Conservation (phyloP, 92 coral and sea anemone genomes). For the Anthopleura xanthogrammica region DNA sequence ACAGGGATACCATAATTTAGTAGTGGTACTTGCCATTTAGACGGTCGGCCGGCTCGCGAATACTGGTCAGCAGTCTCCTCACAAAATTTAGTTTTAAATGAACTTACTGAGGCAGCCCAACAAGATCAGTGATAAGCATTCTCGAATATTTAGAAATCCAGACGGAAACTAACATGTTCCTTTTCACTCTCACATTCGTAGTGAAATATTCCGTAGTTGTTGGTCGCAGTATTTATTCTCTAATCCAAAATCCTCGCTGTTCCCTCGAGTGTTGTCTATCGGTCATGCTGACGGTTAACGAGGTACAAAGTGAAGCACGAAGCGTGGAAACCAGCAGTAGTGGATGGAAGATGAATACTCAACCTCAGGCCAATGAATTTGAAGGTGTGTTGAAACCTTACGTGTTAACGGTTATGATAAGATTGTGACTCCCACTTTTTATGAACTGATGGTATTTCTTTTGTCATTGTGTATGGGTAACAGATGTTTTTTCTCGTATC, state of each 20-base stretch:
- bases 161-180: not conserved
- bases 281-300: constrained; percentile 1
- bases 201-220: constrained; percentile 11
- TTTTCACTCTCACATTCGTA: not conserved
- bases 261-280: constrained; percentile 16
- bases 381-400: not conserved
- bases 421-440: too few relatives aligned
- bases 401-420: too few relatives aligned
- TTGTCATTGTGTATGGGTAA: not conserved
- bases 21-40: too few relatives aligned
- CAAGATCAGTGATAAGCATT: too few relatives aligned
- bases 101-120: too few relatives aligned
- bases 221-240: not conserved
- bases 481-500: not conserved
- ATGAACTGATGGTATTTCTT: too few relatives aligned
- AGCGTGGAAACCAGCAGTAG: not conserved
- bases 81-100: too few relatives aligned
- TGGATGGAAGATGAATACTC: constrained; percentile 8
- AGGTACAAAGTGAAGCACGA: too few relatives aligned
- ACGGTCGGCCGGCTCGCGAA: too few relatives aligned
- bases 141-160: too few relatives aligned
- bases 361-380: not conserved
- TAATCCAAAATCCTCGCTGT: constrained; percentile 17
- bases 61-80: too few relatives aligned
- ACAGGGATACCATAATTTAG: too few relatives aligned